Conservation (phyloP, 2,797 vertebrate genomes). For the Cephalopachus bancanus region DNA sequence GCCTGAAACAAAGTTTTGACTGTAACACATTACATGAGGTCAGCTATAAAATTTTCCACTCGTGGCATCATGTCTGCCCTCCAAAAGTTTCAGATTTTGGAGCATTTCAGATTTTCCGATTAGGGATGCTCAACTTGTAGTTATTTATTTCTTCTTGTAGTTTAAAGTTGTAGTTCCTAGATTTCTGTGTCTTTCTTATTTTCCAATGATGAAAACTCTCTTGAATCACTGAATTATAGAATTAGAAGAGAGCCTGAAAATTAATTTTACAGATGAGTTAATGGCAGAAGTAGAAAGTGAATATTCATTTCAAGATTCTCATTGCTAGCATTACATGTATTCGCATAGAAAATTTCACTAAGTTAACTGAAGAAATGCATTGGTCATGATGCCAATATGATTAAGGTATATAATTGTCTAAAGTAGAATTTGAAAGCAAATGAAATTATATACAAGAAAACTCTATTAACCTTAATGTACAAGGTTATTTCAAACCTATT, state of each 20-base stretch:
- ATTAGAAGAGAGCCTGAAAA: neutral
- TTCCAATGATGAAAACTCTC: neutral
- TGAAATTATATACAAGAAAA: neutral
- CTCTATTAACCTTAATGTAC: slow-evolving; percentile 11
- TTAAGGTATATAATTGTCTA: neutral
- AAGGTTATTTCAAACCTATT: neutral
- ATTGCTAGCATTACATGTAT: neutral
- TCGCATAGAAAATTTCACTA: neutral
- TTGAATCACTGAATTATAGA: neutral
- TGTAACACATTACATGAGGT: neutral
- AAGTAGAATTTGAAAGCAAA: neutral
- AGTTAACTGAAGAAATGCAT: neutral
- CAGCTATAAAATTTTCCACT: neutral
- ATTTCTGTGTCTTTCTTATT: neutral
- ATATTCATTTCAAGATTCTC: slow-evolving; percentile 15
- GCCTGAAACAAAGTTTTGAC: neutral
- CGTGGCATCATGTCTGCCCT: neutral
- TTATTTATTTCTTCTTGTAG: neutral
- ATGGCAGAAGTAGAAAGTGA: slow-evolving; percentile 3
- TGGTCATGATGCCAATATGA: neutral
- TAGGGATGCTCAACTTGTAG: neutral
- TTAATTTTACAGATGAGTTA: slow-evolving; percentile 32
- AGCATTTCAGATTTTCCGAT: neutral
- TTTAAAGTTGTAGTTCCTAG: neutral
- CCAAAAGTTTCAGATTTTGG: neutral